Base-by-base conservation (phyloP, 2,113 vertebrate genomes). In the Micromys minutus region DNA sequence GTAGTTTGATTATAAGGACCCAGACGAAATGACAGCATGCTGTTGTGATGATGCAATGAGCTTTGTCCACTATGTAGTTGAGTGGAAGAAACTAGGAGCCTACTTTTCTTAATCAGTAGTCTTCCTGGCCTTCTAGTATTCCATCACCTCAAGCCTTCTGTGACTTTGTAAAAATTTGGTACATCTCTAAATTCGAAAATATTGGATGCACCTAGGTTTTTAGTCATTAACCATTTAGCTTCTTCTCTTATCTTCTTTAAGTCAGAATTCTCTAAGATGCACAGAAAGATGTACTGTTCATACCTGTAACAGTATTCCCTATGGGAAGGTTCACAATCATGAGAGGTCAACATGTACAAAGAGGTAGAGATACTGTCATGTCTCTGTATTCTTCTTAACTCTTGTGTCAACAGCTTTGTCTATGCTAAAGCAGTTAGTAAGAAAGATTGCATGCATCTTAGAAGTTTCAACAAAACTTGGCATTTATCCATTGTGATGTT, bases 141-240 rank as follows among this genome's bases (percentile, higher is more conserved):
- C 15, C 5, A 4, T 7, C 6, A 29, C 36, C 2, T n/a, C 5
- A 84, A 80, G 3, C 11, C 39, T 63, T 84, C 24, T 19, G 57
- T 61, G 45, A 75, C 71, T 29, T 75, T 85, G 31, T 22, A 92
- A 80, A 9, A 6, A 65, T 7, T 79, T 75, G 29, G 45, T 65
- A 94, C 9, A 16, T 81, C 1, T 42, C 1, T 11, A 39, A 12
- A n/a, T 8, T 16, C 15, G 42, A 69, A 57, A 8, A 17, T 5
- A 0, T 26, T 52, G 39, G 45, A 1, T 69, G 16, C 16, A 47
- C 3, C 15, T 39, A n/a, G 4, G 0, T 1, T 77, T 34, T 31
- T 22, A n/a, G 26, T 22, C 2, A n/a, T 88, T 71, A 45, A 24
- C 3, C 6, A 39, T 45, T 1, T 0, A 83, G 7, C 10, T 59